Base-by-base conservation (phyloP, 2,797 vertebrate genomes). In the Bryconaethiops microstoma region DNA sequence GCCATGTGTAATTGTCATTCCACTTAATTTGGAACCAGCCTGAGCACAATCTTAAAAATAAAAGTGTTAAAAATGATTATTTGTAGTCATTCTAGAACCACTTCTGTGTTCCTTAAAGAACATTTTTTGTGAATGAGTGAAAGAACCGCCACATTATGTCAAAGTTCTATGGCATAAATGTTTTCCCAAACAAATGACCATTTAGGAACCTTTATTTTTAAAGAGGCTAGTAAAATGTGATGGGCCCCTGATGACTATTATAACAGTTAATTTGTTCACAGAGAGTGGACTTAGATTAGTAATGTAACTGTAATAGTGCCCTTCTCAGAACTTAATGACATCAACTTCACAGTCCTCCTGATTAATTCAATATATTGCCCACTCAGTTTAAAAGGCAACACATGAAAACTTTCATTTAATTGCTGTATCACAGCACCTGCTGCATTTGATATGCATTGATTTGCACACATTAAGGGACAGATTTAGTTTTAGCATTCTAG, bases 361-460 rank as follows among this genome's bases (percentile, higher is more conserved):
- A 83, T 72, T 81, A 73, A 81, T 79, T 76, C 70, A 74, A 59
- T 79, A 48, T 77, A 42, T 63, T 68, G 69, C 48, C 63, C 21
- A 75, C n/a, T 63, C 50, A 62, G 68, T 81, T 76, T 76, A 76
- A 60, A 68, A 70, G 16, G 75, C 78, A 75, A 79, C 76, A 74
- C 72, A 70, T 35, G 21, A 82, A 82, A 68, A 79, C 39, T 50
- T 54, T 75, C 78, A 52, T 74, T 84, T 72, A 54, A 74, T 64
- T 63, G 45, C 63, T 62, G 50, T 59, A 73, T 83, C n/a, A 78
- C 79, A 69, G 59, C 65, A 67, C 45, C 79, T 80, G 80, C 78
- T 78, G 52, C 60, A 69, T 57, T 64, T 25, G 59, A 81, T 78
- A 59, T 74, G n/a, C 81, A 77, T 81, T 84, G 35, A 75, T 81